Conservation (phyloP, 1,140 invertebrate genomes). For the Tyrophagus putrescentiae region DNA sequence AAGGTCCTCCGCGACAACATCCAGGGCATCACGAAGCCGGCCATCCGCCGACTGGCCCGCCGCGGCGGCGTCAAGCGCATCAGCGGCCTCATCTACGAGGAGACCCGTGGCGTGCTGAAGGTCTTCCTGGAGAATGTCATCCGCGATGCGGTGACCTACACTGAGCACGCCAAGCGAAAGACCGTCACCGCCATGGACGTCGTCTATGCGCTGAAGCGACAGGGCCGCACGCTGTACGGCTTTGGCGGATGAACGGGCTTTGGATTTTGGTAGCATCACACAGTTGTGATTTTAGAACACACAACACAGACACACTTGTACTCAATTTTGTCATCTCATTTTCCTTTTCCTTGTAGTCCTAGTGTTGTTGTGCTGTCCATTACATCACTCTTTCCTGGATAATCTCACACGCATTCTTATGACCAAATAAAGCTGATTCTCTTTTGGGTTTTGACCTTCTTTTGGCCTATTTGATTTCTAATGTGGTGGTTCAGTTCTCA, state of each 20-base stretch:
- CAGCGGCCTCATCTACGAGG: slow-evolving; percentile 57
- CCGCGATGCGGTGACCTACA: slow-evolving; percentile 65
- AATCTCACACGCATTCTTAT: too few relatives aligned
- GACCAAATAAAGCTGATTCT: too few relatives aligned
- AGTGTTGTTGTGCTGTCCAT: too few relatives aligned
- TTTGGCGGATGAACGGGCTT: slow-evolving; percentile 42
- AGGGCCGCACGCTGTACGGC: slow-evolving; percentile 51
- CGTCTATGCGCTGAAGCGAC: slow-evolving; percentile 65
- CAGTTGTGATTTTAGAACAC: too few relatives aligned
- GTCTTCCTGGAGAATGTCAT: slow-evolving; percentile 67
- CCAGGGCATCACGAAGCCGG: slow-evolving; percentile 53
- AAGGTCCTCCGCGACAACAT: slow-evolving; percentile 51
- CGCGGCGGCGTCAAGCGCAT: slow-evolving; percentile 60
- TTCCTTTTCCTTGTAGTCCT: too few relatives aligned
- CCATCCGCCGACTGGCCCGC: slow-evolving; percentile 48
- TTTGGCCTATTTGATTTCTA: too few relatives aligned
- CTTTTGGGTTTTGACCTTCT: too few relatives aligned
- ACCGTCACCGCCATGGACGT: slow-evolving; percentile 73
- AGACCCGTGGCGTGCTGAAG: slow-evolving; percentile 51
- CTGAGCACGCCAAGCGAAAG: slow-evolving; percentile 63
- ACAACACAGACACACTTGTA: neutral
- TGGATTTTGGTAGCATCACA: too few relatives aligned
- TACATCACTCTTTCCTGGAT: too few relatives aligned
- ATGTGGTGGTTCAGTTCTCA: too few relatives aligned
- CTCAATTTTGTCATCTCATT: neutral